Percentiles rank a stretch among this genome's conserved stretches.
Evolutionary conservation across 1,140 invertebrate genomes (phyloP).

Genomic region (Caenorhabditis briggsae): DNA sequence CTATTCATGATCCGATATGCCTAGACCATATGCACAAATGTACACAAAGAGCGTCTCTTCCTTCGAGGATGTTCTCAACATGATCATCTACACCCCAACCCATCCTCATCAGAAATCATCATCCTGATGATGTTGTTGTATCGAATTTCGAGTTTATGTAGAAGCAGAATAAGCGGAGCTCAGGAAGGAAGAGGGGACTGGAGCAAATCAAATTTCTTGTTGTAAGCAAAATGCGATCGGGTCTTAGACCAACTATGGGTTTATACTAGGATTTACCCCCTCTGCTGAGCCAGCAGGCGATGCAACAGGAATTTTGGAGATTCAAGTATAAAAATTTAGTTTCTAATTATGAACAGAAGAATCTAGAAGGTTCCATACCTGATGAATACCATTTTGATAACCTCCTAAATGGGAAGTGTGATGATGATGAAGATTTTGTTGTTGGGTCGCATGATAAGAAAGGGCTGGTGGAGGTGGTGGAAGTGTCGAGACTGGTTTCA

Average conservation of each 20-base stretch:
- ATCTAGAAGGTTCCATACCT: background rate
- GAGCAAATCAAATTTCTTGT: conserved; percentile 48
- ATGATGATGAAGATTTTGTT: conserved; percentile 34
- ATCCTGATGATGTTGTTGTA: background rate
- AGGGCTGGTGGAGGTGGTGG: conserved; percentile 58
- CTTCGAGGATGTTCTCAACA: conserved; percentile 24
- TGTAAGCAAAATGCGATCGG: conserved; percentile 29
- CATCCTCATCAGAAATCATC: background rate
- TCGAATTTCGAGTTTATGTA: conserved; percentile 17
- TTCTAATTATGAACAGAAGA: background rate
- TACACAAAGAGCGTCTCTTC: conserved; percentile 24
- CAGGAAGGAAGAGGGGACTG: conserved; percentile 37
- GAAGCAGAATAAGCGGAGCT: conserved; percentile 19
- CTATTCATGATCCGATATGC: conserved; percentile 23
- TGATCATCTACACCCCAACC: conserved; percentile 31
- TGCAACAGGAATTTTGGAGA: background rate
- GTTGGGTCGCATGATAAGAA: conserved; percentile 58
- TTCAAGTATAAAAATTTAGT: conserved; percentile 42
- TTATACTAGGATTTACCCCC: background rate
- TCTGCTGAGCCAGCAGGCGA: background rate
- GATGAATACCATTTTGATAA: conserved; percentile 62
- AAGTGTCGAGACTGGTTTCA: conserved; percentile 61
- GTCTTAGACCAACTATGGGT: conserved; percentile 3
- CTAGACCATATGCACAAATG: conserved; percentile 33
- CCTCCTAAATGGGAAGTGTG: conserved; percentile 78